Percentiles rank a stretch among this genome's conserved stretches.
Conservation (phyloP, 1,140 invertebrate species). For the Drosophila insularis region DNA sequence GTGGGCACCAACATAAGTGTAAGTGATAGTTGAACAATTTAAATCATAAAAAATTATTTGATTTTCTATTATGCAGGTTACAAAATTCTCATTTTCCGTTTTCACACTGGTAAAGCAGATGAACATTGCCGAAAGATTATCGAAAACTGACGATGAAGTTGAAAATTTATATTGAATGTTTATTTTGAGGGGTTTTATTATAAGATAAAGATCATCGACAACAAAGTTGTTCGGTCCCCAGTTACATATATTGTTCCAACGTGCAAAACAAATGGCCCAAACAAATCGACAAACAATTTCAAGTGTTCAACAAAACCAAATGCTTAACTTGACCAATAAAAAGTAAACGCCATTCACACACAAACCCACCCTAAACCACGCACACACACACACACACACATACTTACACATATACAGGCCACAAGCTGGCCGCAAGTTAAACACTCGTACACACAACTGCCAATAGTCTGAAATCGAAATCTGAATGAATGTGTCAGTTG, state of each 20-base stretch:
- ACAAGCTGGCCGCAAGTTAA: slow-evolving; percentile 27
- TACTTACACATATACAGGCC: slow-evolving; percentile 15
- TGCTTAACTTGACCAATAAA: slow-evolving; percentile 59
- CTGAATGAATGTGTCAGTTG: slow-evolving; percentile 51
- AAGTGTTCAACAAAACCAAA: slow-evolving; percentile 46
- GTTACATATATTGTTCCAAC: slow-evolving; percentile 19
- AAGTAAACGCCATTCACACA: slow-evolving; percentile 51
- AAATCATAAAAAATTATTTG: neutral
- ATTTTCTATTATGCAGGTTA: slow-evolving; percentile 38
- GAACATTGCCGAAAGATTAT: slow-evolving; percentile 59
- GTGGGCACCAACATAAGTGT: slow-evolving; percentile 66
- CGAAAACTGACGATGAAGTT: slow-evolving; percentile 23
- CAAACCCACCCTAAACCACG: slow-evolving; percentile 19
- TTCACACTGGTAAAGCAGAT: slow-evolving; percentile 67
- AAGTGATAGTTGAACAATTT: slow-evolving; percentile 1
- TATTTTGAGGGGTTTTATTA: neutral
- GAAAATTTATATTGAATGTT: neutral
- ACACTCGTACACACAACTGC: slow-evolving; percentile 8
- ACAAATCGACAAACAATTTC: slow-evolving; percentile 54
- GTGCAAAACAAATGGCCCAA: slow-evolving; percentile 42
- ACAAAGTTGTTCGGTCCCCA: slow-evolving; percentile 9
- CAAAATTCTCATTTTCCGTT: slow-evolving; percentile 66
- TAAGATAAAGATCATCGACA: slow-evolving; percentile 3
- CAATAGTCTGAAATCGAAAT: slow-evolving; percentile 31
- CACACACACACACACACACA: slow-evolving; percentile 20